Evolutionary conservation across 2,113 vertebrate species (phyloP), one percentile per base, ranked within the genome.

Genomic region (Myiopsitta monachus): DNA sequence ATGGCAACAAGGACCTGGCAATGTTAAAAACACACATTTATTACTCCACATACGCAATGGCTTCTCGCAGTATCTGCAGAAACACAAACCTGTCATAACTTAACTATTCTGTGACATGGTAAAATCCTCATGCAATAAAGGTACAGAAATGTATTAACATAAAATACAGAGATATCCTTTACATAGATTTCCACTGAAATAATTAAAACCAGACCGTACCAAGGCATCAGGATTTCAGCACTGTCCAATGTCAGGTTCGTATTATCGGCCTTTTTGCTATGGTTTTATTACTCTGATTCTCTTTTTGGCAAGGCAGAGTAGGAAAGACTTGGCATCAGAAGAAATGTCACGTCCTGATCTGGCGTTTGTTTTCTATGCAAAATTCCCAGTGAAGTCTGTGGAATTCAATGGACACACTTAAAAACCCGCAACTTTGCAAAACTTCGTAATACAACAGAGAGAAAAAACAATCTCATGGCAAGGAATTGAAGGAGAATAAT

Each of bases 21-120:
- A 22, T 77, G 82, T 94, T 93, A 97, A 94, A 94, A 97, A 96
- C 64, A 92, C 94, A 91, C 73, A 63, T 97, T 97, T 97, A 97
- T 96, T 96, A 97, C 95, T 87, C 44, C 95, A 92, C 82, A 3
- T 46, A 69, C 1, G 79, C 90, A 70, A 73, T 88, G 93, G 85
- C 73, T 84, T 67, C 92, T 7, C 1, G 66, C 86, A 47, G 74
- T 16, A 61, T 26, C 91, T 92, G 91, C 92, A 91, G 51, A 88
- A 90, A 87, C 95, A 96, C 93, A 79, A 23, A 79, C 33, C 31
- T 8, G 21, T 54, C 66, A 4, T 74, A 89, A 95, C 78, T 85
- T 31, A 93, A 91, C 83, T 66, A 67, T 6, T 51, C 67, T 13
- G 62, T 67, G 92, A 63, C 31, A 7, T 88, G 94, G 77, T 18